Conservation (phyloP, 92 coral and sea anemone species). For the Palythoa heliodiscus region DNA sequence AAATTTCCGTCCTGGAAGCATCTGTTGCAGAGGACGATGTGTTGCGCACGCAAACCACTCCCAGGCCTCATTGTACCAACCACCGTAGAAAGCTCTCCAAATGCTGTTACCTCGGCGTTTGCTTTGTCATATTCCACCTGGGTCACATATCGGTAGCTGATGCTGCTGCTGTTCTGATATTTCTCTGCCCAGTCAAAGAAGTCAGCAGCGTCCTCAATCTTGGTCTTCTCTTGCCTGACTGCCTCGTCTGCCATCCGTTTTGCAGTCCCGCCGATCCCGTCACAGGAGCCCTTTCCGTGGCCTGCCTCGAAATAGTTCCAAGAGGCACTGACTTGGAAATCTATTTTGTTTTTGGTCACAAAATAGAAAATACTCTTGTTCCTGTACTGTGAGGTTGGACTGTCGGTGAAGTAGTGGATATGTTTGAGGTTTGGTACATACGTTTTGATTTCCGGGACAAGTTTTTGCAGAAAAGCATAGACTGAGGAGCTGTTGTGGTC, state of each 20-base stretch:
- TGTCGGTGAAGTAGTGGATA: slow-evolving; percentile 54
- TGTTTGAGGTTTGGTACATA: slow-evolving; percentile 24
- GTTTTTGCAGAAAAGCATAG: slow-evolving; percentile 43
- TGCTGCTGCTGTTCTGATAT: slow-evolving; percentile 34
- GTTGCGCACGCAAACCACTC: slow-evolving; percentile 27
- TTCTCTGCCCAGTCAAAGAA: slow-evolving; percentile 50
- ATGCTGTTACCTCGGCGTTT: slow-evolving; percentile 17
- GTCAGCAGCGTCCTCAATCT: slow-evolving; percentile 47
- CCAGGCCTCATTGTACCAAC: slow-evolving; percentile 53
- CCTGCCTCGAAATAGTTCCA: slow-evolving; percentile 66
- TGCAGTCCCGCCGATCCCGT: slow-evolving; percentile 57
- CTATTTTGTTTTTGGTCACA: slow-evolving; percentile 27
- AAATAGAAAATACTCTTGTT: slow-evolving; percentile 56
- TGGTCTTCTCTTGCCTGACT: slow-evolving; percentile 43
- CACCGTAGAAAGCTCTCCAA: slow-evolving; percentile 16
- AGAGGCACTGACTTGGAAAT: slow-evolving; percentile 45
- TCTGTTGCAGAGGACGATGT: slow-evolving; percentile 27
- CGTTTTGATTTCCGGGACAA: slow-evolving; percentile 31
- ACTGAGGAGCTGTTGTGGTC: slow-evolving; percentile 49
- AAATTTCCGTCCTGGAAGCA: slow-evolving; percentile 18
- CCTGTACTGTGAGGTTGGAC: slow-evolving; percentile 63
- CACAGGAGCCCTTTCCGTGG: slow-evolving; percentile 57
- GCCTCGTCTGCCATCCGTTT: slow-evolving; percentile 62
- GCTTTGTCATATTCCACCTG: slow-evolving; percentile 38
- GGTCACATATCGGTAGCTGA: slow-evolving; percentile 21